phyloP scores from a whole-genome alignment of 1,140 invertebrate genomes.

The Leptoteleia sp. region DNA sequence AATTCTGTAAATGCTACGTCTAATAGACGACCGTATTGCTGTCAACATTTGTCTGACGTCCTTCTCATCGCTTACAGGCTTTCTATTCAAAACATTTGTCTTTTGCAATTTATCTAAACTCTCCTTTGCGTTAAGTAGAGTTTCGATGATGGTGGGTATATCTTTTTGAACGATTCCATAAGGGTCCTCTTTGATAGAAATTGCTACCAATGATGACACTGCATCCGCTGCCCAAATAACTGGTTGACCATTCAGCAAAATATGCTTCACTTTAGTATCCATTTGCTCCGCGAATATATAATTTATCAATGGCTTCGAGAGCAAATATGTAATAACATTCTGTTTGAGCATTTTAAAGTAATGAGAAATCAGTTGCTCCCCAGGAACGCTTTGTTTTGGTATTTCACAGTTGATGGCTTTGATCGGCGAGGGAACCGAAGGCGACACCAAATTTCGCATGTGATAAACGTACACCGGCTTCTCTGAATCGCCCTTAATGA shows the following conservation, averaged over 20 bases:
- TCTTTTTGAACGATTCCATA: conserved; percentile 91
- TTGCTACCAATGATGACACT: conserved; percentile 84
- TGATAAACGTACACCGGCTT: conserved; percentile 72
- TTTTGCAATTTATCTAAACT: conserved; percentile 87
- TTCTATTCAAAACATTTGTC: conserved; percentile 83
- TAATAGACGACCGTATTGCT: conserved; percentile 84
- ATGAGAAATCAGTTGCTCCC: conserved; percentile 67
- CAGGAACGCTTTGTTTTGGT: conserved; percentile 53
- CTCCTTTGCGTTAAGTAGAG: conserved; percentile 85
- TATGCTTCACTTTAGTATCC: conserved; percentile 84
- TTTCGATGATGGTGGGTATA: conserved; percentile 85
- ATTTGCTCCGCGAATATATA: conserved; percentile 87
- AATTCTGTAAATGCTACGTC: conserved; percentile 88
- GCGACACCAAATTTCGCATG: conserved; percentile 73
- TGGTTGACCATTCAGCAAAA: conserved; percentile 85
- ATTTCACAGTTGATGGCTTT: conserved; percentile 50
- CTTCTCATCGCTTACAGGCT: conserved; percentile 83
- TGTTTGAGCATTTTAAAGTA: conserved; percentile 71
- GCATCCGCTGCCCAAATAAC: conserved; percentile 87
- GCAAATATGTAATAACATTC: conserved; percentile 70
- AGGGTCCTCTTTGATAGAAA: conserved; percentile 87
- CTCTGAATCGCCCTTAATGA: conserved; percentile 25
- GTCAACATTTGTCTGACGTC: conserved; percentile 84
- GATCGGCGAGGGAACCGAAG: conserved; percentile 10
- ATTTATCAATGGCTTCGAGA: conserved; percentile 83